Conservation (phyloP, 2,797 vertebrate genomes). For the Pangasius djambal region DNA sequence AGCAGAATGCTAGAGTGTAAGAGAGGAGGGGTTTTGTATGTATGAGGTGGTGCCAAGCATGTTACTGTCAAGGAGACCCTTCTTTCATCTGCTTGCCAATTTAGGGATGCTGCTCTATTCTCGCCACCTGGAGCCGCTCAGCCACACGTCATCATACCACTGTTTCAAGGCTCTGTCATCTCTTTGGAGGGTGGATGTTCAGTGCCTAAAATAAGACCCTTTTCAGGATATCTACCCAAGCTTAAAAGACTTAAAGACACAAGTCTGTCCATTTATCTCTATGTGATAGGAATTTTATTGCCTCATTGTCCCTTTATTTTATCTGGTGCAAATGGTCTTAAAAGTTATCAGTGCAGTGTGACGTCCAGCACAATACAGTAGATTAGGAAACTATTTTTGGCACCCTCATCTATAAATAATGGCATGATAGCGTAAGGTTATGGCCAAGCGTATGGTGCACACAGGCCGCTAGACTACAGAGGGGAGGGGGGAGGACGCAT, state of each 20-base stretch:
- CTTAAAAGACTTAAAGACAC: slow-evolving; percentile 11
- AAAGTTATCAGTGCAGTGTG: slow-evolving; percentile 56
- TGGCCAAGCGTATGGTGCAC: slow-evolving; percentile 29
- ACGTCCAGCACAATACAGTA: slow-evolving; percentile 64
- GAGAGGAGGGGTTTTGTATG: slow-evolving; percentile 1
- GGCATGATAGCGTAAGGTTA: slow-evolving; percentile 55
- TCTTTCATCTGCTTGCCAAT: slow-evolving; percentile 41
- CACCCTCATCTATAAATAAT: slow-evolving; percentile 77
- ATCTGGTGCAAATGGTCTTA: slow-evolving; percentile 54
- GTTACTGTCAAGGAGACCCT: slow-evolving; percentile 27
- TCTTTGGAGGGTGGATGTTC: slow-evolving; percentile 9
- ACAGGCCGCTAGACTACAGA: slow-evolving; percentile 34
- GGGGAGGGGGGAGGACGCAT: slow-evolving; percentile 49
- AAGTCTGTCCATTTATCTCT: neutral
- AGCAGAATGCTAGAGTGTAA: slow-evolving; percentile 15
- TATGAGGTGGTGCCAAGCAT: slow-evolving; percentile 3
- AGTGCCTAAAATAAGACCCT: slow-evolving; percentile 15
- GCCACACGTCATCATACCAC: slow-evolving; percentile 19
- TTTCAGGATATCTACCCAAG: neutral
- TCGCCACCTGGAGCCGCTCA: slow-evolving; percentile 42
- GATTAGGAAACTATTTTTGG: slow-evolving; percentile 76
- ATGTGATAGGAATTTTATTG: neutral
- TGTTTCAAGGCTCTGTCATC: slow-evolving; percentile 9
- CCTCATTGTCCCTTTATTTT: neutral
- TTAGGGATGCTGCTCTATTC: slow-evolving; percentile 34